phyloP scores from a whole-genome alignment of 2,888 invertebrate genomes.

The Orgyia antiqua region DNA sequence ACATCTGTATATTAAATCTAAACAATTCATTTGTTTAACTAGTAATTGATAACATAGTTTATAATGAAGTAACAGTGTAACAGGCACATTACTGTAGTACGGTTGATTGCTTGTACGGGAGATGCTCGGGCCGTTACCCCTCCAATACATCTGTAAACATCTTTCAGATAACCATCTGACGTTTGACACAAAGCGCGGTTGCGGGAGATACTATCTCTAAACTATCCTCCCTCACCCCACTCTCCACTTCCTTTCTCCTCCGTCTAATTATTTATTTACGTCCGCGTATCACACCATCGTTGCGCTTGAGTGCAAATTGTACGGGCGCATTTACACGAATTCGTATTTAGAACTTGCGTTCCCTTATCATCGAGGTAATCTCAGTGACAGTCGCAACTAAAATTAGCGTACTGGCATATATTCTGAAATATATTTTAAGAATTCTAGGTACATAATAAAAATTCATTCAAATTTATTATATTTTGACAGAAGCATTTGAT shows the following conservation, averaged over 20 bases:
- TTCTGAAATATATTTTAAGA: slow-evolving; percentile 9
- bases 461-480: too few species aligned
- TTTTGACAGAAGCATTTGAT: too few species aligned
- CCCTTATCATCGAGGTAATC: slow-evolving; percentile 66
- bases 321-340: slow-evolving; percentile 56
- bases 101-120: slow-evolving; percentile 61
- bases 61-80: slow-evolving; percentile 64
- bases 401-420: slow-evolving; percentile 38
- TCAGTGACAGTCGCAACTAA: slow-evolving; percentile 42
- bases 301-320: slow-evolving; percentile 66
- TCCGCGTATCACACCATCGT: slow-evolving; percentile 69
- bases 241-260: slow-evolving; percentile 54
- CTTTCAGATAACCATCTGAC: slow-evolving; percentile 72
- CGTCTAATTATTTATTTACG: slow-evolving; percentile 77
- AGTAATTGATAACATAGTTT: slow-evolving; percentile 39
- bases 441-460: too few species aligned
- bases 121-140: slow-evolving; percentile 65
- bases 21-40: too few species aligned
- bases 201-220: slow-evolving; percentile 68
- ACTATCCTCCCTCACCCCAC: slow-evolving; percentile 55
- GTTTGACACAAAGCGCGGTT: slow-evolving; percentile 78
- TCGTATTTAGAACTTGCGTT: slow-evolving; percentile 62
- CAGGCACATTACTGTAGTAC: slow-evolving; percentile 55
- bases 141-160: slow-evolving; percentile 76
- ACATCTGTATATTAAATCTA: too few species aligned